Evolutionary conservation across 2,113 vertebrate species (phyloP), one percentile per base, ranked within the genome.

Genomic region (Nematolebias whitei): DNA sequence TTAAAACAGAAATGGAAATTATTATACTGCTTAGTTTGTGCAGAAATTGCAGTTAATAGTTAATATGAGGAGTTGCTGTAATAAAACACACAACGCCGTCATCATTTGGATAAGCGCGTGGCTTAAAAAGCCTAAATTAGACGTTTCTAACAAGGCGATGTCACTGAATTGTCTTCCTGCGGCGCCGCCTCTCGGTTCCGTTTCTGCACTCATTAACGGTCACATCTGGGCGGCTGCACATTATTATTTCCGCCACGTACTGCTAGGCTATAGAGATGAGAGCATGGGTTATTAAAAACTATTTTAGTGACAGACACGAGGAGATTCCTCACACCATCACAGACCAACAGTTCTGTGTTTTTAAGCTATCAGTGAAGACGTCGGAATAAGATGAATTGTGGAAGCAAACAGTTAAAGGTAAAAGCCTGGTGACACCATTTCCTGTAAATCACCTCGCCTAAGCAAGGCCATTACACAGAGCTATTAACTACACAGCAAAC

Each of bases 401-500:
- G 47, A 38, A 63, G 62, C 18, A 51, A 66, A 73, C 57, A 20
- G 82, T 63, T 76, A 85, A 85, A 85, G 68, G 68, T 2, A 82
- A 47, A 56, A 52, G 51, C 45, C 48, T 67, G 53, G 49, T 57
- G 71, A 78, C 54, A 55, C 22, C 45, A 60, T 66, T 22, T 55
- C n/a, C 82, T 71, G 74, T 86, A 71, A 83, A 83, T 89, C 84
- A 84, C 44, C 41, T 47, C 54, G 75, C 73, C 83, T 45, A 59
- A 68, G 55, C 63, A 14, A 58, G 76, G 51, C 74, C 65, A 83
- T 85, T 84, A 86, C 74, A 55, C 32, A 64, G 70, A 61, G 73
- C 76, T 78, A 78, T 79, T 82, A 86, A 83, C 78, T 43, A 57
- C 19, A 8, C 38, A 35, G 43, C 79, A 76, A 88, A 85, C 79